Percentiles rank a stretch among this genome's conserved stretches.
Evolutionary conservation across 2,888 invertebrate species (phyloP).

Genomic region (Germaria angustata): DNA sequence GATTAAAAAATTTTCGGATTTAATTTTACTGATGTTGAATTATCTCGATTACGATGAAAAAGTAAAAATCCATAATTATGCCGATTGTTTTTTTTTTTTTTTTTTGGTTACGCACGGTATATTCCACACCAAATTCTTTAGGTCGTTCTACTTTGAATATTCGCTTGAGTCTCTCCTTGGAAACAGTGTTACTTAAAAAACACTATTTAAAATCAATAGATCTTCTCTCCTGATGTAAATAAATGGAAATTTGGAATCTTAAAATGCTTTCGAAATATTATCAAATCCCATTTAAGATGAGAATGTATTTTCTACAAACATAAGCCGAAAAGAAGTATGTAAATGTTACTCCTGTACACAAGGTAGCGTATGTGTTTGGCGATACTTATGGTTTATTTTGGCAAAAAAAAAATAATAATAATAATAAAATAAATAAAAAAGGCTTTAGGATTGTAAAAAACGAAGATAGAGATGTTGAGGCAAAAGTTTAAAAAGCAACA

Average conservation of each 20-base stretch:
- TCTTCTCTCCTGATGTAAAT: slow-evolving; percentile 15
- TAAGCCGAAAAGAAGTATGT: background rate
- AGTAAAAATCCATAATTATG: too few species aligned
- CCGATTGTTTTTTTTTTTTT: too few species aligned
- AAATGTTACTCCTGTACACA: slow-evolving; percentile 1
- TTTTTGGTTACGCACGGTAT: too few species aligned
- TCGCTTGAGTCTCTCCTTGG: too few species aligned
- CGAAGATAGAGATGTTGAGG: background rate
- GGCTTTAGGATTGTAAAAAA: background rate
- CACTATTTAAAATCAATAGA: slow-evolving; percentile 52
- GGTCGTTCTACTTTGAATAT: too few species aligned
- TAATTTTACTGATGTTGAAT: too few species aligned
- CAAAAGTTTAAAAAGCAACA: slow-evolving; percentile 35
- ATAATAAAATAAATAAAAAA: too few species aligned
- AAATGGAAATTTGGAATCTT: slow-evolving; percentile 47
- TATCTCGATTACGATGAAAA: too few species aligned
- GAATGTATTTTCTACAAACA: background rate
- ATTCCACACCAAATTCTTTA: too few species aligned
- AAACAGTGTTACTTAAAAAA: slow-evolving; percentile 10
- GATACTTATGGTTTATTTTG: slow-evolving; percentile 1
- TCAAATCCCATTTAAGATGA: slow-evolving; percentile 60
- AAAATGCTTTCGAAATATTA: slow-evolving; percentile 57
- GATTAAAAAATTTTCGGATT: too few species aligned
- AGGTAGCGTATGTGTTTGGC: background rate
- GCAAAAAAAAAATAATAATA: background rate